phyloP scores from a whole-genome alignment of 2,888 invertebrate species.

The Melipona bicolor region DNA sequence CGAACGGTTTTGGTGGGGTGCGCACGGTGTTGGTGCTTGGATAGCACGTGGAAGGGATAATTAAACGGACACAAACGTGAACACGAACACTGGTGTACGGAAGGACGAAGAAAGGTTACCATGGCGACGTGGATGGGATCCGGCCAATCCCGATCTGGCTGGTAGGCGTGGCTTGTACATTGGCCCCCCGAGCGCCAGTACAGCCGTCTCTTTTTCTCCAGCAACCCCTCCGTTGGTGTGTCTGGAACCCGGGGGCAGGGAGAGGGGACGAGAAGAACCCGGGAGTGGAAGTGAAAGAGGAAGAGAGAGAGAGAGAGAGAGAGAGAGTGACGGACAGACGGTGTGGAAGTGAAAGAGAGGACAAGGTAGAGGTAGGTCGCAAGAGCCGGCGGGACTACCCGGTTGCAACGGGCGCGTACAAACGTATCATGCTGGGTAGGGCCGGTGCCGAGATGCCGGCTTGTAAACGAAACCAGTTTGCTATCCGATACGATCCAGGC shows the following conservation, averaged over 20 bases:
- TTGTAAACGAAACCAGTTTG: conserved; percentile 84
- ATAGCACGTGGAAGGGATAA: conserved; percentile 76
- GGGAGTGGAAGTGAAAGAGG: conserved; percentile 8
- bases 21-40: conserved; percentile 36
- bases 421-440: conserved; percentile 84
- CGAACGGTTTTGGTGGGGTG: conserved; percentile 49
- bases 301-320: conserved; percentile 9
- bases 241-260: conserved; percentile 5
- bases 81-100: conserved; percentile 68
- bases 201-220: conserved; percentile 52
- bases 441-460: conserved; percentile 83
- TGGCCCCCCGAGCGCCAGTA: conserved; percentile 66
- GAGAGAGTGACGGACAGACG: no score
- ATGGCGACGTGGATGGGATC: conserved; percentile 86
- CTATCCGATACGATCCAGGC: conserved; percentile 84
- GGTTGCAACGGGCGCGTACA: conserved; percentile 81
- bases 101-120: conserved; percentile 81
- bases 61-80: conserved; percentile 77
- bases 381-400: conserved; percentile 76
- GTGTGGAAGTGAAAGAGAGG: conserved; percentile 47
- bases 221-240: conserved; percentile 19
- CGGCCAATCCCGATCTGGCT: conserved; percentile 85
- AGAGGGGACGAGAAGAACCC: conserved; percentile 40
- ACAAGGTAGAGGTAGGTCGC: conserved; percentile 69
- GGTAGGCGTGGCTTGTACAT: conserved; percentile 83